Base-by-base conservation (phyloP, 37 sponge, comb jelly and placozoan genomes). In the Tethya wilhelma region DNA sequence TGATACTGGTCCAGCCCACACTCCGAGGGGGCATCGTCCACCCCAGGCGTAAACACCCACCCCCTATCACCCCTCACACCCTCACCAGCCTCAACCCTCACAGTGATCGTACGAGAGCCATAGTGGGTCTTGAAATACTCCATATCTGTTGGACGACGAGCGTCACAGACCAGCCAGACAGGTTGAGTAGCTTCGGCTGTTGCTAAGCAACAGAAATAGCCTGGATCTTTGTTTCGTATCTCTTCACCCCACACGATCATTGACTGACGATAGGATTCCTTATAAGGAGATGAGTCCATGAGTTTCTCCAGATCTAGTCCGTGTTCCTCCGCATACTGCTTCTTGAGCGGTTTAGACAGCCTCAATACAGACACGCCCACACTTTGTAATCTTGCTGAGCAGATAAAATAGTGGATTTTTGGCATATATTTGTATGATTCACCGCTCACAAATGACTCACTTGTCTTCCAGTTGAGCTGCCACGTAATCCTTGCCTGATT, bases 191-290 rank as follows among this genome's bases (percentile, higher is more conserved):
- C 83, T 38, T 87, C 81, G 43, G 67, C 57, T 30, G 71, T 81
- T 19, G 95, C 95, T 19, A 93, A 79, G 12, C 89, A 74, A 58
- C 98, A 95, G 75, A 95, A 97, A 79, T 95, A 90, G 14, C 84
- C 93, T 9, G 88, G 89, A 42, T 97, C 93, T 14, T 69, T 38
- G 7, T 32, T 30, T 22, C 95, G 46, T 44, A 45, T 49, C 36
- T 64, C 77, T 67, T 97, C 98, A 1, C 98, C 93, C 91, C 96
- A 92, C 17, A 8, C 56, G 44, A 97, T 97, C 98, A 97, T 95
- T 56, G 81, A 91, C 73, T 53, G n/a, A n/a, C 98, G 80, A 64
- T 93, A 84, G 34, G 59, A 44, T 55, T 97, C 98, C 79, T 97
- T 97, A 81, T 95, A 97, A 3, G 71, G 38, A 20, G 84, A 69